Evolutionary conservation across 2,888 invertebrate species (phyloP).

Genomic region (Didymodactylos carnosus): DNA sequence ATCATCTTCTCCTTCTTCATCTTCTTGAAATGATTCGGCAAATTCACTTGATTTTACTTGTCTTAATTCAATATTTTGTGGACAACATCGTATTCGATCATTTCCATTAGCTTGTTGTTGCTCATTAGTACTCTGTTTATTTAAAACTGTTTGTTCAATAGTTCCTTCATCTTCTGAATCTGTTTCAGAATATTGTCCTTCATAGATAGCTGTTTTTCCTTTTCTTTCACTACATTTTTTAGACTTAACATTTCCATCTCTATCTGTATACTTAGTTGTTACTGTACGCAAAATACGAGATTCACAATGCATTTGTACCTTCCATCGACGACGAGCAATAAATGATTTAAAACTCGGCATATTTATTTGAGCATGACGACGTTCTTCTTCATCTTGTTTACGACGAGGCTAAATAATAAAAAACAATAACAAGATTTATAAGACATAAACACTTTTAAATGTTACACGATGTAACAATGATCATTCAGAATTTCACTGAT

Average conservation of each 20-base stretch:
- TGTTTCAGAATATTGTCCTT: slow-evolving; percentile 13
- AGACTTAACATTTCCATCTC: slow-evolving; percentile 11
- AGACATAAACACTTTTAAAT: not conserved
- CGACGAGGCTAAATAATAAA: slow-evolving; percentile 21
- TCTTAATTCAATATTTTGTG: slow-evolving; percentile 9
- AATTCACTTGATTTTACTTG: slow-evolving; percentile 11
- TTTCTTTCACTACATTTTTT: slow-evolving; percentile 3
- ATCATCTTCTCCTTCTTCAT: slow-evolving; percentile 1
- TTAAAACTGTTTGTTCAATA: not conserved
- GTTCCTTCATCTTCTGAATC: slow-evolving; percentile 2
- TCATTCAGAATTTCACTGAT: not conserved
- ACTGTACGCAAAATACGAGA: slow-evolving; percentile 13
- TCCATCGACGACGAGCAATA: slow-evolving; percentile 37
- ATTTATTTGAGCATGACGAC: slow-evolving; percentile 26
- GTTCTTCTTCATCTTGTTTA: slow-evolving; percentile 22
- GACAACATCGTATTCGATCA: slow-evolving; percentile 1
- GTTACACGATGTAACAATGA: not conserved
- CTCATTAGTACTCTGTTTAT: not conserved
- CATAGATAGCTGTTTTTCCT: slow-evolving; percentile 12
- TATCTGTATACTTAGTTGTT: slow-evolving; percentile 11
- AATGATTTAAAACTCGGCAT: slow-evolving; percentile 36
- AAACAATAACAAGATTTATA: not conserved
- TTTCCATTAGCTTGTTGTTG: not conserved
- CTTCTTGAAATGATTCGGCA: slow-evolving; percentile 8
- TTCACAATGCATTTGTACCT: slow-evolving; percentile 25